Base-by-base conservation (phyloP, 2,113 vertebrate species). In the Sterrhoptilus dennistouni region DNA sequence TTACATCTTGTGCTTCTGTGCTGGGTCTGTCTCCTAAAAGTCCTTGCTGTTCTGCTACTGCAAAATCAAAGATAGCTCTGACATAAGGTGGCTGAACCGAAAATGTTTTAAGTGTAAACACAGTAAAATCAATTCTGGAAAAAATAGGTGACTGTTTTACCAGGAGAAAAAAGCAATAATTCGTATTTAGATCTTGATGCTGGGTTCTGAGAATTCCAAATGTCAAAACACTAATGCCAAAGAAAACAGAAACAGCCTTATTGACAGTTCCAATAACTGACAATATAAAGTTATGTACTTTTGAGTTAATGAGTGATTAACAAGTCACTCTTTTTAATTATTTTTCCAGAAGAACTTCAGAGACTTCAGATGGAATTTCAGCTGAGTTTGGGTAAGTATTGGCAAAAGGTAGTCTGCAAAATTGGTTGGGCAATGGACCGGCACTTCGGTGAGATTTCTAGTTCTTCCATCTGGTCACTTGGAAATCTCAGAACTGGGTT, bases 251-350 rank as follows among this genome's bases (percentile, higher is more conserved):
- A 94, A 82, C 14, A 53, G 28, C 12, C 27, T 8, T 89, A 57
- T 3, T 72, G 81, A 89, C 36, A 49, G 17, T 70, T 90, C 38
- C 63, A 84, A 35, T 31, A 61, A 76, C 16, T 56, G 49, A 69
- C 6, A 64, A 20, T 64, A 52, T 66, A 59, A 83, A 12, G 10
- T 89, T 91, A 72, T 6, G 5, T 56, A 56, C 29, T 77, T 84
- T 25, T 36, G 59, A 84, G 64, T 78, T 95, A 93, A 90, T 70
- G 33, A 83, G 49, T 71, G 36, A 94, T 93, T 94, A 93, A 87
- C 36, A 76, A 77, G 33, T 77, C 31, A 31, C 10, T 78, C 35
- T 40, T 90, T 79, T 75, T 36, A 87, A 47, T 85, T 84, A 64
- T 8, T 87, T 80, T 77, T 79, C 66, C 89, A 78, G 60, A 61